A percentile compares a stretch with the other conserved stretches of the same genome.
Conservation (phyloP, 2,113 vertebrate genomes). For the Lagopus leucura region DNA sequence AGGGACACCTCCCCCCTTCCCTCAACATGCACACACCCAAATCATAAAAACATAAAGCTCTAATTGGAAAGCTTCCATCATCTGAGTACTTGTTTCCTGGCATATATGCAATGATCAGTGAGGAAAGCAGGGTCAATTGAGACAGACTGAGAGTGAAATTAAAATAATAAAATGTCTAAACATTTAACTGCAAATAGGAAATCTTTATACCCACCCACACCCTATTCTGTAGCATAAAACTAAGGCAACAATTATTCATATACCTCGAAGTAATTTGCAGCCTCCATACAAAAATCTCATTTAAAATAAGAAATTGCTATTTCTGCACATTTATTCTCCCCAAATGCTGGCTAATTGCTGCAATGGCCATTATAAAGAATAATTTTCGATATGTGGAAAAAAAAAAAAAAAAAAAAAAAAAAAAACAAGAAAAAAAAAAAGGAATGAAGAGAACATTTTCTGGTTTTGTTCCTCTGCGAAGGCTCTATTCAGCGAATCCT, state of each 20-base stretch:
- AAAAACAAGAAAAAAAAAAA: slow-evolving; percentile 80
- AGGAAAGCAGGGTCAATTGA: slow-evolving; percentile 81
- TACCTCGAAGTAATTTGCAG: slow-evolving; percentile 86
- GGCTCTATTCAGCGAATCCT: slow-evolving; percentile 91
- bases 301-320: slow-evolving; percentile 90
- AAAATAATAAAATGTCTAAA: slow-evolving; percentile 89
- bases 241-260: slow-evolving; percentile 85
- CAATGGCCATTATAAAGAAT: slow-evolving; percentile 88
- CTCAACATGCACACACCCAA: neutral
- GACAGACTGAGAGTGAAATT: slow-evolving; percentile 83
- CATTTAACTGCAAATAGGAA: slow-evolving; percentile 87
- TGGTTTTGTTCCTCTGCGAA: slow-evolving; percentile 90
- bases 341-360: slow-evolving; percentile 91
- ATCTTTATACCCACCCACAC: slow-evolving; percentile 84
- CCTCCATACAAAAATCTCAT: slow-evolving; percentile 86
- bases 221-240: slow-evolving; percentile 82
- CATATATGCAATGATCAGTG: slow-evolving; percentile 80
- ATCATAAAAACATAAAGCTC: slow-evolving; percentile 13
- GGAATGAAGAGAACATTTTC: slow-evolving; percentile 93
- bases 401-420: slow-evolving; percentile 80
- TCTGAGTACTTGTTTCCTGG: slow-evolving; percentile 78
- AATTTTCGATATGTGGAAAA: slow-evolving; percentile 88
- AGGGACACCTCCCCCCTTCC: neutral
- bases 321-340: slow-evolving; percentile 86
- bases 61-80: slow-evolving; percentile 81